A percentile compares a stretch with the other conserved stretches of the same genome.
phyloP scores from a whole-genome alignment of 2,113 vertebrate genomes.

The Spea multiplicata region DNA sequence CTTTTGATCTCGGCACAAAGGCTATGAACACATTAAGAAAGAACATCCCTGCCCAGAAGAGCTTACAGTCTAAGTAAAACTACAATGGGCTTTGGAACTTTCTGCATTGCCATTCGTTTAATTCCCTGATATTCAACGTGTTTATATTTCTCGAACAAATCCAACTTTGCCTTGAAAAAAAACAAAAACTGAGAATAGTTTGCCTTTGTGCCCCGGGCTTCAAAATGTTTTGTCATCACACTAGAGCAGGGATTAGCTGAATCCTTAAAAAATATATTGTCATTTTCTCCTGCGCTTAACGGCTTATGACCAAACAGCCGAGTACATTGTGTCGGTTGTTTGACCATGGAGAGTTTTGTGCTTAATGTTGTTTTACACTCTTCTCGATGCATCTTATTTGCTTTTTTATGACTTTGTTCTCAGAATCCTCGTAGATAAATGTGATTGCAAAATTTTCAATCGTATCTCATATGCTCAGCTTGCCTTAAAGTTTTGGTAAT shows the following conservation, averaged over 20 bases:
- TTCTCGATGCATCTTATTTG: conserved; percentile 19
- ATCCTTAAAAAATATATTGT: conserved; percentile 47
- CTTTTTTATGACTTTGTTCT: conserved; percentile 37
- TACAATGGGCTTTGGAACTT: no score
- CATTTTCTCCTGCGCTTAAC: conserved; percentile 43
- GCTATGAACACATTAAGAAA: no score
- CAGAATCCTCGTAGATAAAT: conserved; percentile 11
- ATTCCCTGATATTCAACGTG: conserved; percentile 27
- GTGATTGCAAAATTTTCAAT: conserved; percentile 12
- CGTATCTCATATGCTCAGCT: background rate
- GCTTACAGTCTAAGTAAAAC: no score
- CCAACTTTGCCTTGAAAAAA: conserved; percentile 29
- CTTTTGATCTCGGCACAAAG: no score
- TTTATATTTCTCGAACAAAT: background rate
- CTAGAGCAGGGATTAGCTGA: conserved; percentile 36
- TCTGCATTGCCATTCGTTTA: background rate
- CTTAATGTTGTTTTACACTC: conserved; percentile 41
- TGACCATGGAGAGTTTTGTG: conserved; percentile 31
- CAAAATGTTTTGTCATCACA: conserved; percentile 37
- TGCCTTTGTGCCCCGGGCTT: conserved; percentile 36
- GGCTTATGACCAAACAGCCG: conserved; percentile 46
- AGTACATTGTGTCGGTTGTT: conserved; percentile 37
- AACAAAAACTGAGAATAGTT: conserved; percentile 35
- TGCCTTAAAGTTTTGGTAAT: conserved; percentile 24
- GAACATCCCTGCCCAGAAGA: no score